Conservation (phyloP, 2,888 invertebrate genomes). For the Zelleria hepariella region DNA sequence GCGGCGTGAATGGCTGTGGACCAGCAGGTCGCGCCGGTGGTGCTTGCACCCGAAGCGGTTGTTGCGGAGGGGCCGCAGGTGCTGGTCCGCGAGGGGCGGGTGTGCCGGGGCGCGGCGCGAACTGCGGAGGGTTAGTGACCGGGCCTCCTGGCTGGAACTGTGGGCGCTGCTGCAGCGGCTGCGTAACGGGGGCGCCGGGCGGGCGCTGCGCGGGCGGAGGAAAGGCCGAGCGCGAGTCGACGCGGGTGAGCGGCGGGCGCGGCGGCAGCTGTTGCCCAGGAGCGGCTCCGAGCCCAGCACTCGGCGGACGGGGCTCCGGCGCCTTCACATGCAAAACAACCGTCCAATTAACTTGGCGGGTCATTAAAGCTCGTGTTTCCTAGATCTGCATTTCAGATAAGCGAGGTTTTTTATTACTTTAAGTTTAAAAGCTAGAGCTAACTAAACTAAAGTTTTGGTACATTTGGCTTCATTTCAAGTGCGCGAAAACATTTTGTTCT, state of each 20-base stretch:
- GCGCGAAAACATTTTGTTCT: neutral
- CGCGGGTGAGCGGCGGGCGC: conserved; percentile 28
- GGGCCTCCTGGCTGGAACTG: conserved; percentile 63
- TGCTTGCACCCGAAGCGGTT: conserved; percentile 27
- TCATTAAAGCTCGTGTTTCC: neutral
- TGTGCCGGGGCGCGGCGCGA: conserved; percentile 43
- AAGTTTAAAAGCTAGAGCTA: conserved; percentile 6
- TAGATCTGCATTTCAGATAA: neutral
- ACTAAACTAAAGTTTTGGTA: conserved; percentile 14
- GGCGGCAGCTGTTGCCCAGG: conserved; percentile 27
- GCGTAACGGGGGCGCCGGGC: conserved; percentile 37
- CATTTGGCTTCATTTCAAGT: conserved; percentile 10
- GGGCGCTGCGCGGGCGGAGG: conserved; percentile 32
- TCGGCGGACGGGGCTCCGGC: conserved; percentile 45
- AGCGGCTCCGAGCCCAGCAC: conserved; percentile 29
- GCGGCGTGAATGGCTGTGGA: conserved; percentile 48
- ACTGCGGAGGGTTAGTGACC: conserved; percentile 43
- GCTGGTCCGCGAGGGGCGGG: conserved; percentile 39
- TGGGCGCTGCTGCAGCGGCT: conserved; percentile 42
- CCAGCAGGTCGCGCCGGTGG: conserved; percentile 46
- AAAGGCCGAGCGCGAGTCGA: conserved; percentile 35
- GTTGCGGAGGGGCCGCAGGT: conserved; percentile 39
- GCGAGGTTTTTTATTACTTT: neutral
- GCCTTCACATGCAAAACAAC: conserved; percentile 39
- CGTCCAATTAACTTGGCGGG: neutral